These are phyloP conservation scores for Gastracanthus pulcherrimus DNA, from an alignment of 2,888 invertebrate genomes.

Conservation along the genomic window DNA sequence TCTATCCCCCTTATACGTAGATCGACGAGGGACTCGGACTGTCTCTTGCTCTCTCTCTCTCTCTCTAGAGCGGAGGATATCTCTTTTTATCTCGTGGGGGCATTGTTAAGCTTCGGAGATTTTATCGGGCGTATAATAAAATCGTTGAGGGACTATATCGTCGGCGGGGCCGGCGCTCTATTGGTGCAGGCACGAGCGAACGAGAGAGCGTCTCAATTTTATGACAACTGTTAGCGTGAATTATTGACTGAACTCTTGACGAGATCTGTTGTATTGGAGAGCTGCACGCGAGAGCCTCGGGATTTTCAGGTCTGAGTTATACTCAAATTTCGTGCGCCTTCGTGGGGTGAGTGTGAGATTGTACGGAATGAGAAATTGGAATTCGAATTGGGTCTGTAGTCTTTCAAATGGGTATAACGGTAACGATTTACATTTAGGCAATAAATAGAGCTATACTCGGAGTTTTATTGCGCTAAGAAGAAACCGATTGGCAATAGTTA, in stretches of 20 bases:
- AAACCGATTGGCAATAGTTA: too few species aligned
- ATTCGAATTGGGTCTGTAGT: too few species aligned
- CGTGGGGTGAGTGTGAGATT: too few species aligned
- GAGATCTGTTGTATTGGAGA: background rate
- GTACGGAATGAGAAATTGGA: too few species aligned
- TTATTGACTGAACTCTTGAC: constrained; percentile 5
- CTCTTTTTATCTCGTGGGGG: constrained; percentile 28
- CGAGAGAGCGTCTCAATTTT: constrained; percentile 43
- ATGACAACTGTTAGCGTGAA: constrained; percentile 49
- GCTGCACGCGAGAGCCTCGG: background rate
- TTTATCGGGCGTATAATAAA: constrained; percentile 52
- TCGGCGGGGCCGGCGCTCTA: background rate
- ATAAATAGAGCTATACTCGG: too few species aligned
- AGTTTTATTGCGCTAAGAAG: too few species aligned
- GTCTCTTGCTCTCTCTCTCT: background rate
- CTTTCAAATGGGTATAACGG: too few species aligned
- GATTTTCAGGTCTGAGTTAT: background rate
- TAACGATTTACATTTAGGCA: too few species aligned
- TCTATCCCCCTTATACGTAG: background rate
- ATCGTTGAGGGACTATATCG: constrained; percentile 33
- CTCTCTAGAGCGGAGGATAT: constrained; percentile 18
- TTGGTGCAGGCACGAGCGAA: background rate
- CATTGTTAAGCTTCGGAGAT: constrained; percentile 50
- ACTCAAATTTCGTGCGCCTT: background rate
- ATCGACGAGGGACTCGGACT: background rate